Evolutionary conservation across 2,113 vertebrate species (phyloP), one percentile per base, ranked within the genome.

Genomic region (Macroglossus sobrinus): DNA sequence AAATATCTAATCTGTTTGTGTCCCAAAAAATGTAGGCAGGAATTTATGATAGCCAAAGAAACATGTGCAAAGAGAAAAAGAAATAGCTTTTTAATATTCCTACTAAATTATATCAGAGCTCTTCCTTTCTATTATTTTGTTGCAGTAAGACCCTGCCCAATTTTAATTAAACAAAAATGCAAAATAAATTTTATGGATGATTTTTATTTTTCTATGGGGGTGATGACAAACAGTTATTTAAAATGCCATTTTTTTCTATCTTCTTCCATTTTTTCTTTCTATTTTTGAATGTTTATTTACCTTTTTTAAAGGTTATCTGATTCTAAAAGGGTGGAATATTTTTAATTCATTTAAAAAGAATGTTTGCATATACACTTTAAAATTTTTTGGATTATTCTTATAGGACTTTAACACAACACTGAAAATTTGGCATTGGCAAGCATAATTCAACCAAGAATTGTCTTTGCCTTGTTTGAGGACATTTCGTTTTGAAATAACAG

Each of bases 391-490:
- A 93, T 93, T 93, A 74, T 91, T 96, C 87, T 85, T 75, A 7
- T 64, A 81, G 87, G 75, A 64, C 72, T 95, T 93, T 96, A 94
- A 66, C 91, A 94, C 68, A 96, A 94, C 81, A 85, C 74, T 86
- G 47, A 95, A 96, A 90, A 90, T 95, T 89, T 97, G 97, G 88
- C 96, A 93, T 57, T 71, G 59, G 50, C 26, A 94, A 84, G 69
- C 40, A 82, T 82, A 92, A 96, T 87, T 97, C 95, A 96, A 93
- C 24, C 76, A 93, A 91, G 96, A 95, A 97, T 97, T 96, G 97
- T 97, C 96, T 97, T 97, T 96, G 92, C 96, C 82, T 95, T 97
- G 95, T 97, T 97, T 97, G 95, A 95, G 97, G 97, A 97, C 89
- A 96, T 97, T 97, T 93, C 24, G 81, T 96, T 97, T 97, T 95